Evolutionary conservation across 2,888 invertebrate genomes (phyloP).

Genomic region (Rhagophthalmus giganteus): DNA sequence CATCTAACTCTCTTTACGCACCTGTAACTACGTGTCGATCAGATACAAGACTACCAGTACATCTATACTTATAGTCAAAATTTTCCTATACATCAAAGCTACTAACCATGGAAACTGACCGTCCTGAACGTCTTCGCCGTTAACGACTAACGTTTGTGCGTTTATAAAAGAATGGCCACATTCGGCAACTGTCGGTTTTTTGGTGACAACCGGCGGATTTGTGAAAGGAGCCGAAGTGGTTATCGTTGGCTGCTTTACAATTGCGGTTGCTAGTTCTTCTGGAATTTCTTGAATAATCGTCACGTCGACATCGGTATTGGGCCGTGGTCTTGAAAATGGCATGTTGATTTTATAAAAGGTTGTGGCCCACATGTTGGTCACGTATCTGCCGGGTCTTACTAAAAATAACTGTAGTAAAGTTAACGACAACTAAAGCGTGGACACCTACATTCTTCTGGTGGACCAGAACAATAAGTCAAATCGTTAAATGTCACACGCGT

Average conservation of each 20-base stretch:
- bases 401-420: too few species aligned
- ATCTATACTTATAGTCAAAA: conserved; percentile 12
- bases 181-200: background rate
- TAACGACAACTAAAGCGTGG: too few species aligned
- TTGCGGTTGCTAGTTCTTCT: background rate
- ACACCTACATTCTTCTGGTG: conserved; percentile 13
- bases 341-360: conserved; percentile 3
- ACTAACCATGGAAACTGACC: conserved; percentile 26
- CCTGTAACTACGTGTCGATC: conserved; percentile 22
- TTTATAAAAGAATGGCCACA: conserved; percentile 6
- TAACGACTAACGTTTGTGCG: conserved; percentile 4
- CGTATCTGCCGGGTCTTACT: conserved; percentile 14
- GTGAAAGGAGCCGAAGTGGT: background rate
- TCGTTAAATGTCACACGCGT: conserved; percentile 19
- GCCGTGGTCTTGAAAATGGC: background rate
- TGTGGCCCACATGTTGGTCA: conserved; percentile 23
- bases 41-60: conserved; percentile 21
- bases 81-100: conserved; percentile 15
- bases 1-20: too few species aligned
- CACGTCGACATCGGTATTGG: background rate
- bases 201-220: background rate
- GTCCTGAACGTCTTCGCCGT: conserved; percentile 6
- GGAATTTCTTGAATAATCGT: background rate
- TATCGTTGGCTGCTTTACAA: background rate
- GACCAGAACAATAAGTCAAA: conserved; percentile 9